Evolutionary conservation across 2,797 vertebrate species (phyloP).

Genomic region (Jordanella pulchra): DNA sequence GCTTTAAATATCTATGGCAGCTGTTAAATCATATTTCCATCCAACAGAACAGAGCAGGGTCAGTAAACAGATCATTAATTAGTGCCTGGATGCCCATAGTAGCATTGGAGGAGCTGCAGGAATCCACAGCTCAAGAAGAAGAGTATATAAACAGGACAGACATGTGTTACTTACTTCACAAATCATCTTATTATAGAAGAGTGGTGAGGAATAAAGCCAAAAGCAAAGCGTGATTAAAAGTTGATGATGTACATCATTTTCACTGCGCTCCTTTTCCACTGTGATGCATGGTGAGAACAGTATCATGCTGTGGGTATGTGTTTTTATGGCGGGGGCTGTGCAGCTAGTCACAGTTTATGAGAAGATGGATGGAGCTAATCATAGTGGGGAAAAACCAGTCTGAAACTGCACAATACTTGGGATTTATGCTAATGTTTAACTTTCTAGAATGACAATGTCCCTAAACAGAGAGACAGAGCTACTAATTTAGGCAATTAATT

Average conservation of each 20-base stretch:
- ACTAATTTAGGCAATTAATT: neutral
- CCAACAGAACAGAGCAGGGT: neutral
- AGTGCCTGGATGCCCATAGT: neutral
- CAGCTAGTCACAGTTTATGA: neutral
- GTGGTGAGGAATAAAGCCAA: neutral
- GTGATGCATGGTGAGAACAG: too few species aligned
- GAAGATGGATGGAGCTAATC: neutral
- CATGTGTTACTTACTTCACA: neutral
- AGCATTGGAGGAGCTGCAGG: neutral
- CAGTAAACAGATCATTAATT: neutral
- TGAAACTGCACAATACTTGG: neutral
- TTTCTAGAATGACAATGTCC: neutral
- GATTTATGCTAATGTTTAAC: neutral
- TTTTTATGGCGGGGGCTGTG: too few species aligned
- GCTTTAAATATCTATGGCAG: neutral
- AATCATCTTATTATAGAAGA: neutral
- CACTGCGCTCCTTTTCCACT: too few species aligned
- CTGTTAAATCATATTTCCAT: neutral
- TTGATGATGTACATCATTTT: too few species aligned
- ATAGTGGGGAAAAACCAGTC: neutral
- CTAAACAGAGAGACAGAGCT: neutral
- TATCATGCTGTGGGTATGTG: too few species aligned
- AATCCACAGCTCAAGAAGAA: too few species aligned
- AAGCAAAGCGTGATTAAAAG: too few species aligned
- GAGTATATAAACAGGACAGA: neutral